These are phyloP conservation scores for Thymallus thymallus DNA, from an alignment of 2,113 vertebrate species.

Conservation along the genomic window DNA sequence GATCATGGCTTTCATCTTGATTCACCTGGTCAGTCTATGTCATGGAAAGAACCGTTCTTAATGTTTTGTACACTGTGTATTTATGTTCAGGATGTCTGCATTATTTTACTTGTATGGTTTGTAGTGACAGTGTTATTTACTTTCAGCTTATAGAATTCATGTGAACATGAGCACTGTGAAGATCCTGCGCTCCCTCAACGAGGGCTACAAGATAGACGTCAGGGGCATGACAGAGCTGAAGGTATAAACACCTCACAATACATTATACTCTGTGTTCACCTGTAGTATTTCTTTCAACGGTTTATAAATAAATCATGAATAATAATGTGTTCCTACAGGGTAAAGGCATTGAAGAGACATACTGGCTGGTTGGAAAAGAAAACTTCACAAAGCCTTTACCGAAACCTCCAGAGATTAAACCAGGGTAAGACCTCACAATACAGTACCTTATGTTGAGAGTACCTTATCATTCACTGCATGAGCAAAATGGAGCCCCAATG, in stretches of 20 bases:
- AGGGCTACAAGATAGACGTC: slow-evolving; percentile 86
- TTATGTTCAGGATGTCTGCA: neutral
- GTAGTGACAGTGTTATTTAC: neutral
- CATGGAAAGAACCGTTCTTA: no score
- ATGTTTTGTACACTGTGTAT: no score
- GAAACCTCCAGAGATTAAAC: slow-evolving; percentile 81
- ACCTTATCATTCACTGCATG: no score
- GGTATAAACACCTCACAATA: slow-evolving; percentile 64
- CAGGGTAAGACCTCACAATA: slow-evolving; percentile 76
- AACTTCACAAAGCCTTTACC: slow-evolving; percentile 85
- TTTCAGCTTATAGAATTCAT: slow-evolving; percentile 88
- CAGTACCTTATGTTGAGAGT: neutral
- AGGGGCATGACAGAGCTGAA: slow-evolving; percentile 88
- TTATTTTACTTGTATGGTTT: neutral
- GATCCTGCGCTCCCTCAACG: slow-evolving; percentile 80
- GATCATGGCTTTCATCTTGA: no score
- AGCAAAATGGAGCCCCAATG: neutral
- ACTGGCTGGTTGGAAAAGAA: slow-evolving; percentile 86
- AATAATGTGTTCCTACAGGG: slow-evolving; percentile 70
- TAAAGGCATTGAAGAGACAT: slow-evolving; percentile 90
- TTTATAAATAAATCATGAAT: neutral
- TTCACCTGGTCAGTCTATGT: no score
- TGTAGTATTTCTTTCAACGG: neutral
- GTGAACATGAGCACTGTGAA: slow-evolving; percentile 86
- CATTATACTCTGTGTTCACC: neutral